phyloP scores from a whole-genome alignment of 2,797 vertebrate genomes.

The Lophotriccus pileatus region DNA sequence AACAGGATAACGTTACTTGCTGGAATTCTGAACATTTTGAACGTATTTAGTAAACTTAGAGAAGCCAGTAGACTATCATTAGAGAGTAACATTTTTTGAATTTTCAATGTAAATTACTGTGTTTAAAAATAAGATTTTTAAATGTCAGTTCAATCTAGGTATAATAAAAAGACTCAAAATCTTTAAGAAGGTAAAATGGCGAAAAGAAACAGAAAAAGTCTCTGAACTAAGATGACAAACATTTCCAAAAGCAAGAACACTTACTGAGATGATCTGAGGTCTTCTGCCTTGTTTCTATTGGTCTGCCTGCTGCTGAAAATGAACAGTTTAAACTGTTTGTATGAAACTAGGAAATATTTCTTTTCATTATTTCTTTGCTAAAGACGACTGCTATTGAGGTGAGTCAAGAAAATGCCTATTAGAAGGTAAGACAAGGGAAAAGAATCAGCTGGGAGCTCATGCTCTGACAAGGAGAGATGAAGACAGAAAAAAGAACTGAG shows the following conservation, averaged over 20 bases:
- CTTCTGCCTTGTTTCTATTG: neutral
- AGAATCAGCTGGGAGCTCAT: neutral
- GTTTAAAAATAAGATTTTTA: neutral
- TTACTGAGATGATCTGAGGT: neutral
- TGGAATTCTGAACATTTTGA: neutral
- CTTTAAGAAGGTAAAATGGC: neutral
- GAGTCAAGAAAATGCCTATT: neutral
- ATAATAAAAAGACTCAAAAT: neutral
- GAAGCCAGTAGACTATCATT: neutral
- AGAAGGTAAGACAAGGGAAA: neutral
- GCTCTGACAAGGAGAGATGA: neutral
- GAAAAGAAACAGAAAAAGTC: neutral
- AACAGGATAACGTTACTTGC: neutral
- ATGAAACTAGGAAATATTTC: neutral
- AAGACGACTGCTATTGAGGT: neutral
- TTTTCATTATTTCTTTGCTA: neutral
- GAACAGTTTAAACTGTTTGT: neutral
- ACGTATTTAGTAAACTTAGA: neutral
- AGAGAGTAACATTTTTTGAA: neutral
- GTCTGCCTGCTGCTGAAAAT: neutral
- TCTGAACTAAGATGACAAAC: neutral
- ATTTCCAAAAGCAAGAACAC: neutral
- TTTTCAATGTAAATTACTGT: neutral
- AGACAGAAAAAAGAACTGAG: neutral
- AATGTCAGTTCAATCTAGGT: neutral